Evolutionary conservation across 1,140 invertebrate species (phyloP).

Genomic region (Wasmannia auropunctata): DNA sequence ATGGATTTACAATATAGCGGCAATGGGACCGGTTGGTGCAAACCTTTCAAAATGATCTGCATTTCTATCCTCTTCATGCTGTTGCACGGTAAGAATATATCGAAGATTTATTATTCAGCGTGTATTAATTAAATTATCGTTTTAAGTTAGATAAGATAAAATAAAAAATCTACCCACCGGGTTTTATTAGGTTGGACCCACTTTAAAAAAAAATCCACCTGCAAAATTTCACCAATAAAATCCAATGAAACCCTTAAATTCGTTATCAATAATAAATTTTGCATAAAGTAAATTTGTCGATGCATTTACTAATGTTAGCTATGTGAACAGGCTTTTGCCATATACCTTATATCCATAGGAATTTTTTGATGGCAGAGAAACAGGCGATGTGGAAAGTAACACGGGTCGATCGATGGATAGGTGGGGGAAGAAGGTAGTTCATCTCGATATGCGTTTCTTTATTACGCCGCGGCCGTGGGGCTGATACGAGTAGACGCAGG

Average conservation of each 20-base stretch:
- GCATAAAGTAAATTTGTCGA: conserved; percentile 30
- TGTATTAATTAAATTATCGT: background rate
- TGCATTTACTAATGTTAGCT: background rate
- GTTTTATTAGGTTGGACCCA: too few relatives aligned
- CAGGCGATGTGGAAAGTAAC: conserved; percentile 21
- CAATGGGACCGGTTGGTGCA: conserved; percentile 55
- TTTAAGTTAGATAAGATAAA: background rate
- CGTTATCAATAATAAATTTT: too few relatives aligned
- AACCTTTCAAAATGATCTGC: conserved; percentile 69
- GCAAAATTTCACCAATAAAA: too few relatives aligned
- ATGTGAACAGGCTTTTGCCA: background rate
- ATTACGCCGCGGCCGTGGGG: conserved; percentile 13
- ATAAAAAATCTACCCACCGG: background rate
- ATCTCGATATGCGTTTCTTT: conserved; percentile 55
- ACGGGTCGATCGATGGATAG: background rate
- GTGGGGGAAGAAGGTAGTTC: conserved; percentile 24
- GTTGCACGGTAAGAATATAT: conserved; percentile 71
- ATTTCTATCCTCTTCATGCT: conserved; percentile 71
- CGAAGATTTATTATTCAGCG: background rate
- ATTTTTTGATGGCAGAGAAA: conserved; percentile 9
- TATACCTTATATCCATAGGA: background rate
- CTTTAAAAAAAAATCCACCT: too few relatives aligned
- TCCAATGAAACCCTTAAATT: too few relatives aligned
- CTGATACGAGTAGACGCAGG: conserved; percentile 40
- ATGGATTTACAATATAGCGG: conserved; percentile 72